Evolutionary conservation across 2,888 invertebrate species (phyloP).

Genomic region (Auanema sp.): DNA sequence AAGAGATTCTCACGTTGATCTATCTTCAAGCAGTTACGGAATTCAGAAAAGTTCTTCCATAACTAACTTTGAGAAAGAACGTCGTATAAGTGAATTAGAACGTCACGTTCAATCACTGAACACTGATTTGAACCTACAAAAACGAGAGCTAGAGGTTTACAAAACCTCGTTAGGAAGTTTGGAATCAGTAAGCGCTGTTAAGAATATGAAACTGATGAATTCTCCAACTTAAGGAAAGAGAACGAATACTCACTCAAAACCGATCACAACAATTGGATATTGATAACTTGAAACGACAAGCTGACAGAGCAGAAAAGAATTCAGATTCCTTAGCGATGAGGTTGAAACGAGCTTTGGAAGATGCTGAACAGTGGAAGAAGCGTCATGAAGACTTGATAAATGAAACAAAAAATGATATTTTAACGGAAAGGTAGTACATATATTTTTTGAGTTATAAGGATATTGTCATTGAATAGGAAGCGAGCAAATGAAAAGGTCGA

Average conservation of each 20-base stretch:
- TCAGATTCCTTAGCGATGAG: conserved; percentile 41
- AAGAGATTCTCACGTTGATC: conserved; percentile 34
- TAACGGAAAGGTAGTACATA: conserved; percentile 36
- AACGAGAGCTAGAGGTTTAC: conserved; percentile 57
- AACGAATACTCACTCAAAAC: conserved; percentile 40
- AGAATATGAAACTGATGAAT: not conserved
- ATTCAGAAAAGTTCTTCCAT: conserved; percentile 7
- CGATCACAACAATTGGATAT: conserved; percentile 36
- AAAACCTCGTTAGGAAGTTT: conserved; percentile 51
- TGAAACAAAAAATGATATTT: conserved; percentile 50
- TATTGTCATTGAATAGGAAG: conserved; percentile 38
- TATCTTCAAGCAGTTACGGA: conserved; percentile 21
- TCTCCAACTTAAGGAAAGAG: conserved; percentile 39
- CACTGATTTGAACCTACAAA: conserved; percentile 50
- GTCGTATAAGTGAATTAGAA: conserved; percentile 48
- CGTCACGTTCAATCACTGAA: conserved; percentile 35
- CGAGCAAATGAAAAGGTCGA: conserved; percentile 46
- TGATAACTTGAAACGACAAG: conserved; percentile 34
- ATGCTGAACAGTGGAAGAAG: conserved; percentile 50
- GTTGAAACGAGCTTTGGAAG: conserved; percentile 41
- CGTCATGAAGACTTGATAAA: conserved; percentile 46
- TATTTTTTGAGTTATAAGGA: not conserved
- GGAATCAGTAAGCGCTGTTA: conserved; percentile 36
- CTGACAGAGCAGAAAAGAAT: conserved; percentile 24
- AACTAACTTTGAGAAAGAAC: conserved; percentile 44